These are phyloP conservation scores for Drosophila pectinifera DNA, from an alignment of 1,140 invertebrate species.

Conservation along the genomic window DNA sequence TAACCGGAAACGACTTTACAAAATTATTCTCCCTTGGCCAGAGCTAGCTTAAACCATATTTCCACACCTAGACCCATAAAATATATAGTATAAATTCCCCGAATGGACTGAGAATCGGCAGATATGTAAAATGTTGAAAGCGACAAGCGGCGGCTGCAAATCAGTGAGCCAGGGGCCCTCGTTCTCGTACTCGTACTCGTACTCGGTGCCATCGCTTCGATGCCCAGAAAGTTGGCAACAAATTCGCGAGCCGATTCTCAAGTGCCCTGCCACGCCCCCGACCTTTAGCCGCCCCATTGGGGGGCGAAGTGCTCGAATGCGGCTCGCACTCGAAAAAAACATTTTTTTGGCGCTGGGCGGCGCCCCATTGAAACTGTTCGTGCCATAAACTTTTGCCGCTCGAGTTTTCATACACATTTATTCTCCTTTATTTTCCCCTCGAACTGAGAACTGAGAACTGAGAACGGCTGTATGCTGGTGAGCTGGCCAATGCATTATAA, in stretches of 20 bases:
- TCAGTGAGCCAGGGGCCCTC: slow-evolving; percentile 39
- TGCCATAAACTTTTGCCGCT: slow-evolving; percentile 36
- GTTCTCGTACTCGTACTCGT: slow-evolving; percentile 10
- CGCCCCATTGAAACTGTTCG: slow-evolving; percentile 39
- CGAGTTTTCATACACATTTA: slow-evolving; percentile 26
- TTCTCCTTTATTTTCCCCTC: slow-evolving; percentile 11
- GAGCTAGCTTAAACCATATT: slow-evolving; percentile 1
- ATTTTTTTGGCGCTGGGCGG: slow-evolving; percentile 31
- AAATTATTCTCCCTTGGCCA: neutral
- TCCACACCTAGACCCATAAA: slow-evolving; percentile 15
- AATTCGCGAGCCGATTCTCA: slow-evolving; percentile 45
- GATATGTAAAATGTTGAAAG: slow-evolving; percentile 33
- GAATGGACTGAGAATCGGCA: slow-evolving; percentile 11
- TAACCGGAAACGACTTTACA: neutral
- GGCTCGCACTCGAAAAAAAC: slow-evolving; percentile 42
- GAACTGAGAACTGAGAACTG: neutral
- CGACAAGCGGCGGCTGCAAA: slow-evolving; percentile 34
- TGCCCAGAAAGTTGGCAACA: slow-evolving; percentile 56
- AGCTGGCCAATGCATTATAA: slow-evolving; percentile 38
- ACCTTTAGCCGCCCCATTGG: neutral
- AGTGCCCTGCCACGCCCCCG: slow-evolving; percentile 23
- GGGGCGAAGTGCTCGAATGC: slow-evolving; percentile 31
- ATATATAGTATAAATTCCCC: slow-evolving; percentile 6
- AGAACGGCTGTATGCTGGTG: slow-evolving; percentile 6
- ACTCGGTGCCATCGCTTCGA: slow-evolving; percentile 11